phyloP scores from a whole-genome alignment of 2,797 vertebrate genomes.

The Selene dorsalis region DNA sequence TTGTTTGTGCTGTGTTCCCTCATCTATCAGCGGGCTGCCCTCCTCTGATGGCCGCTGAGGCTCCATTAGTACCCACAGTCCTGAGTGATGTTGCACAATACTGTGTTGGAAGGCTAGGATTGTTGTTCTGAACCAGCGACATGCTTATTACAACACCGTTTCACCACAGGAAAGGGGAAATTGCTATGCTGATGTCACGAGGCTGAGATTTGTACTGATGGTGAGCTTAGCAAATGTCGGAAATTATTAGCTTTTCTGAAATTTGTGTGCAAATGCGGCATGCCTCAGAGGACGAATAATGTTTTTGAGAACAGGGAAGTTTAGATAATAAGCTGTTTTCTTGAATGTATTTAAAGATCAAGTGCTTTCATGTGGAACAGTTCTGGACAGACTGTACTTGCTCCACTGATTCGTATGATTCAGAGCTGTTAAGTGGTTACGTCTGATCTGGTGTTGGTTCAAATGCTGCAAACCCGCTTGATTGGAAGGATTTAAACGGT shows the following conservation, averaged over 20 bases:
- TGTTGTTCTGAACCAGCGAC: conserved; percentile 61
- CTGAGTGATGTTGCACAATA: conserved; percentile 78
- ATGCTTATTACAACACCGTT: conserved; percentile 68
- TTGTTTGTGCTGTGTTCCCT: conserved; percentile 70
- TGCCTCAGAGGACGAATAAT: conserved; percentile 26
- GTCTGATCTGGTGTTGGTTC: conserved; percentile 24
- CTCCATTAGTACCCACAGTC: conserved; percentile 76
- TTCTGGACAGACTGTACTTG: conserved; percentile 20
- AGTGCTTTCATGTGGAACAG: conserved; percentile 25
- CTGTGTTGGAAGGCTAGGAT: conserved; percentile 65
- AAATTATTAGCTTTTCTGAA: conserved; percentile 42
- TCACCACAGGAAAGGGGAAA: conserved; percentile 54
- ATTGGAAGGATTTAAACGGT: conserved; percentile 37
- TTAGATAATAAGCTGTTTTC: conserved; percentile 38
- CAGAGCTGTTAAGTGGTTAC: conserved; percentile 36
- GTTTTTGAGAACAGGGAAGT: conserved; percentile 43
- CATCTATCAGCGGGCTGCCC: conserved; percentile 77
- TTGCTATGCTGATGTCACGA: conserved; percentile 46
- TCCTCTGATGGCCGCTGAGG: conserved; percentile 78
- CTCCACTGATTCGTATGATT: conserved; percentile 37
- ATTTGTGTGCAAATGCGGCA: conserved; percentile 45
- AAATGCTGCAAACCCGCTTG: conserved; percentile 40
- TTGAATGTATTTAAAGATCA: conserved; percentile 46
- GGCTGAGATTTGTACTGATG: conserved; percentile 54
- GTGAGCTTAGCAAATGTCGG: conserved; percentile 59